These are phyloP conservation scores for Eristalis pertinax DNA, from an alignment of 2,888 invertebrate species.

Conservation along the genomic window DNA sequence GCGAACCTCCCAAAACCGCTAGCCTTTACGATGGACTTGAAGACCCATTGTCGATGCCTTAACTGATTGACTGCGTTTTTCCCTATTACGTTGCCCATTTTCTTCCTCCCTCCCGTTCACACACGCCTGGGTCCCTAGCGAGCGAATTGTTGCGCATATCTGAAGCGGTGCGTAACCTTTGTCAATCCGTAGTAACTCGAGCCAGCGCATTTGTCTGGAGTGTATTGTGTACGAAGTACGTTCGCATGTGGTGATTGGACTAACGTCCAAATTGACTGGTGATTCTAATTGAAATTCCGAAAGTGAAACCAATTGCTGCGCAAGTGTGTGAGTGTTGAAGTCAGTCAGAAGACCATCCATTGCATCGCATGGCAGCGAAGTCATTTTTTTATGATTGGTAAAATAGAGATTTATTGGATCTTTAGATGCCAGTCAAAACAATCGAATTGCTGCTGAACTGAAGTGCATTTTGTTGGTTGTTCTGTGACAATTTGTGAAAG, in stretches of 20 bases:
- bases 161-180: conserved; percentile 27
- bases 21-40: conserved; percentile 16
- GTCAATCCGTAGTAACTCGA: neutral
- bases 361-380: conserved; percentile 1
- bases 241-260: conserved; percentile 4
- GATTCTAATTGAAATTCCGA: conserved; percentile 44
- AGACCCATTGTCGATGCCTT: conserved; percentile 22
- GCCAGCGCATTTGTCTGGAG: neutral
- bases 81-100: neutral
- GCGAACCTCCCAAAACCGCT: conserved; percentile 11
- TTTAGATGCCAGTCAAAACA: neutral
- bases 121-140: neutral
- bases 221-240: neutral
- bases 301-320: conserved; percentile 25
- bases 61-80: conserved; percentile 1
- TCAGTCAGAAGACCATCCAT: conserved; percentile 18
- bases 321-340: neutral
- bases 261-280: neutral
- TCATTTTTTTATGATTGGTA: neutral
- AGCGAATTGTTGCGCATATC: conserved; percentile 7
- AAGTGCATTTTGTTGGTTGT: neutral
- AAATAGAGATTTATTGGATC: conserved; percentile 17
- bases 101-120: neutral
- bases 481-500: neutral
- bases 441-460: neutral